Conservation (phyloP, 2,113 vertebrate species). For the Saccopteryx bilineata region DNA sequence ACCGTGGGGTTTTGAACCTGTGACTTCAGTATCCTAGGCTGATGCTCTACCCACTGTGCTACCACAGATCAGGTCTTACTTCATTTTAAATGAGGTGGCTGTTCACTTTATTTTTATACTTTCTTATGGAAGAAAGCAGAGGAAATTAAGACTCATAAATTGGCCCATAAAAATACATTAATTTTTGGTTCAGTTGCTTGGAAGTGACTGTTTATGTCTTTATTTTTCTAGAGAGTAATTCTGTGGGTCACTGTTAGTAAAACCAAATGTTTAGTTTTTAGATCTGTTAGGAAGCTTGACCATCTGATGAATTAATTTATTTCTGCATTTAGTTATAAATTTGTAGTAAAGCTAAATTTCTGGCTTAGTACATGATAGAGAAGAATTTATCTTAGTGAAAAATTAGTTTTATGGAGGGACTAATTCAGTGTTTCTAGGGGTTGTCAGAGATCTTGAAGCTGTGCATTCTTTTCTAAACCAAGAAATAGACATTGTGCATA, state of each 20-base stretch:
- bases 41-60: no score
- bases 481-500: neutral
- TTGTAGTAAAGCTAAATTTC: constrained; percentile 28
- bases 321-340: constrained; percentile 43
- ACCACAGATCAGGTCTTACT: neutral
- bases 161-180: neutral
- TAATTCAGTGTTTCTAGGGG: constrained; percentile 8
- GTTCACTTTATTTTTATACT: neutral
- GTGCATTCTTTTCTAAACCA: neutral
- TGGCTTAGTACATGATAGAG: constrained; percentile 4
- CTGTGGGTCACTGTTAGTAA: constrained; percentile 11
- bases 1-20: no score
- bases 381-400: neutral
- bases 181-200: constrained; percentile 53
- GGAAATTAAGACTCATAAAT: neutral
- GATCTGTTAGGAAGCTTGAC: constrained; percentile 18
- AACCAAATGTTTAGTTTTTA: constrained; percentile 47
- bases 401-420: neutral
- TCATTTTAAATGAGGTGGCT: neutral
- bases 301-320: constrained; percentile 9
- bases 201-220: neutral
- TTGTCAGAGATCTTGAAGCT: constrained; percentile 43
- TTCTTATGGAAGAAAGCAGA: neutral
- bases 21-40: no score
- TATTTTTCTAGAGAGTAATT: constrained; percentile 24